phyloP scores from a whole-genome alignment of 2,113 vertebrate genomes.

The Pachyramphus minor region DNA sequence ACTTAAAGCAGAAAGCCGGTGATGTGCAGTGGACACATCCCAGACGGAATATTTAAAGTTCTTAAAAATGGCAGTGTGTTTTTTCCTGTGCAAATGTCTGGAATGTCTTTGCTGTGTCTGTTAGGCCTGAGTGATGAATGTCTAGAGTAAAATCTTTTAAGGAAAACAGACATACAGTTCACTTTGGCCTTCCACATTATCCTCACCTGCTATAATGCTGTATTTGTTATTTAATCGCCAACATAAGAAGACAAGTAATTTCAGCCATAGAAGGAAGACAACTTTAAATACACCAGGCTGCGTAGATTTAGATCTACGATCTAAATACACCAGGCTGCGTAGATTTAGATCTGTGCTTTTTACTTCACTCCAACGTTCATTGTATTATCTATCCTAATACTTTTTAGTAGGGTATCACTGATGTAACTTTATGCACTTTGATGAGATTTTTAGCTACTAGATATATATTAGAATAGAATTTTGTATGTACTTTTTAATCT shows the following conservation, averaged over 20 bases:
- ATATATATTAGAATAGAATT: background rate
- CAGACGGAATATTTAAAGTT: background rate
- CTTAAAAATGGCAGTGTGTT: background rate
- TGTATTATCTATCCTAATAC: background rate
- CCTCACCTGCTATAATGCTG: background rate
- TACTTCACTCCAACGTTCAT: background rate
- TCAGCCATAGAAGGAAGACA: background rate
- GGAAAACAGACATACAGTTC: background rate
- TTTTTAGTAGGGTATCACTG: background rate
- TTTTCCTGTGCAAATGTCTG: background rate
- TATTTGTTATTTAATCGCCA: background rate
- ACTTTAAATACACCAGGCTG: background rate
- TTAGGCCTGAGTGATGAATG: background rate
- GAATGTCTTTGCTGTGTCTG: background rate
- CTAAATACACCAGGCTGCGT: background rate
- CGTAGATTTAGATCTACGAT: background rate
- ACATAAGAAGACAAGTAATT: background rate
- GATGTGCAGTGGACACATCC: background rate
- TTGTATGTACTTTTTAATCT: background rate
- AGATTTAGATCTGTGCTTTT: background rate
- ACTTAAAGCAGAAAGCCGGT: background rate
- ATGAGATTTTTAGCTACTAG: background rate
- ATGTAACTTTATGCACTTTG: background rate
- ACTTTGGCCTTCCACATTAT: background rate
- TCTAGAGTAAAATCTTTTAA: background rate